A percentile compares a stretch with the other conserved stretches of the same genome.
Evolutionary conservation across 2,113 vertebrate species (phyloP).

Genomic region (Lepus europaeus): DNA sequence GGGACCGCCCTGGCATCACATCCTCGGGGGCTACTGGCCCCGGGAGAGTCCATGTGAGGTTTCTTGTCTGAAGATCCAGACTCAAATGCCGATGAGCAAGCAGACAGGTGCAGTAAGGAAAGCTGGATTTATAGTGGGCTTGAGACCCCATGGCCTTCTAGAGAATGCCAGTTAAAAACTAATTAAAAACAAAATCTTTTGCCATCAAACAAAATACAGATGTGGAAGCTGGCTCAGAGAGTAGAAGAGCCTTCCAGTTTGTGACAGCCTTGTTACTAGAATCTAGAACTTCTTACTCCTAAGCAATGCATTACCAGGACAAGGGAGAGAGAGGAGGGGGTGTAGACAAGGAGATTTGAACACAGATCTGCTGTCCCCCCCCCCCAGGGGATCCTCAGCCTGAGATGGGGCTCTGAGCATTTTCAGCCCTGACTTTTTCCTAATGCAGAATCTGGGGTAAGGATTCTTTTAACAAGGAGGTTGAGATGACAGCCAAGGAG

Average conservation of each 20-base stretch:
- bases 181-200: constrained; percentile 6
- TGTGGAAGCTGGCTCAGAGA: not conserved
- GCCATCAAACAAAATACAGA: not conserved
- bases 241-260: not conserved
- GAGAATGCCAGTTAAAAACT: not conserved
- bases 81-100: not conserved
- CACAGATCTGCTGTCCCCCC: too few relatives aligned
- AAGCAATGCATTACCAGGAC: rapidly evolving
- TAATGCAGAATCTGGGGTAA: not conserved
- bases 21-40: too few relatives aligned
- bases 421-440: not conserved
- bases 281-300: not conserved
- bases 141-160: not conserved
- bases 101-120: not conserved
- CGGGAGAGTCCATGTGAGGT: not conserved
- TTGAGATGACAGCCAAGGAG: not conserved
- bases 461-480: not conserved
- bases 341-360: rapidly evolving
- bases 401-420: not conserved
- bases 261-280: not conserved
- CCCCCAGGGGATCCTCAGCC: not conserved
- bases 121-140: not conserved
- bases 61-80: not conserved
- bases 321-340: too few relatives aligned
- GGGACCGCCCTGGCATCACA: not conserved